Conservation (phyloP, 2,888 invertebrate genomes). For the Standfussiana lucernea region DNA sequence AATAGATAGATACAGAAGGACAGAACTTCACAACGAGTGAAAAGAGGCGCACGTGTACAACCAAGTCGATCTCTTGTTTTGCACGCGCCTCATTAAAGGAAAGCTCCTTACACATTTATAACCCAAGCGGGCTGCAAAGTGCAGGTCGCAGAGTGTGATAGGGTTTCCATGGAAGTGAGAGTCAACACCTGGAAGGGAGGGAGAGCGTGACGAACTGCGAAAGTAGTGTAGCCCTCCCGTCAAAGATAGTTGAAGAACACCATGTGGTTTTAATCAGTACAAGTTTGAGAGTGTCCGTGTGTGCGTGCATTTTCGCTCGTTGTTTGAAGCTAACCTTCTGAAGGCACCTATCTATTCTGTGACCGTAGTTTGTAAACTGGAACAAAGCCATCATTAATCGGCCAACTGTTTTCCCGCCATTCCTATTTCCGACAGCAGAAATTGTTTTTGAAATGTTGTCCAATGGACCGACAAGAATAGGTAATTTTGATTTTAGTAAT, state of each 20-base stretch:
- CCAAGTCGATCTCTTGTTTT: background rate
- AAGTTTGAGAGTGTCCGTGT: background rate
- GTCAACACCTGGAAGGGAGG: no score
- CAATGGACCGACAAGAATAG: conserved; percentile 60
- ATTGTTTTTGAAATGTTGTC: conserved; percentile 74
- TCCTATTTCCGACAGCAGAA: conserved; percentile 74
- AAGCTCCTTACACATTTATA: no score
- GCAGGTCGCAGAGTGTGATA: background rate
- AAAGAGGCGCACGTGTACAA: background rate
- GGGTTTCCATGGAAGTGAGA: background rate
- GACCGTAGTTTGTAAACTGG: conserved; percentile 55
- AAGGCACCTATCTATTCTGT: background rate
- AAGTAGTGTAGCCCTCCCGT: background rate
- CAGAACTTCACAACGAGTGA: background rate
- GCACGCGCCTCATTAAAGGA: background rate
- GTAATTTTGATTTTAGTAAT: conserved; percentile 58
- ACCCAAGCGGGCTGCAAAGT: no score
- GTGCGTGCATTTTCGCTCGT: background rate
- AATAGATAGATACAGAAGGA: conserved; percentile 15
- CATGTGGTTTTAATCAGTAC: background rate
- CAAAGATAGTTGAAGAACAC: background rate
- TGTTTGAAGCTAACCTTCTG: conserved; percentile 3
- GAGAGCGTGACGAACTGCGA: background rate
- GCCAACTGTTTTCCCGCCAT: conserved; percentile 66
- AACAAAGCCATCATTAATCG: conserved; percentile 74